Evolutionary conservation across 1,140 invertebrate genomes (phyloP).

Genomic region (Bactericera cockerelli): DNA sequence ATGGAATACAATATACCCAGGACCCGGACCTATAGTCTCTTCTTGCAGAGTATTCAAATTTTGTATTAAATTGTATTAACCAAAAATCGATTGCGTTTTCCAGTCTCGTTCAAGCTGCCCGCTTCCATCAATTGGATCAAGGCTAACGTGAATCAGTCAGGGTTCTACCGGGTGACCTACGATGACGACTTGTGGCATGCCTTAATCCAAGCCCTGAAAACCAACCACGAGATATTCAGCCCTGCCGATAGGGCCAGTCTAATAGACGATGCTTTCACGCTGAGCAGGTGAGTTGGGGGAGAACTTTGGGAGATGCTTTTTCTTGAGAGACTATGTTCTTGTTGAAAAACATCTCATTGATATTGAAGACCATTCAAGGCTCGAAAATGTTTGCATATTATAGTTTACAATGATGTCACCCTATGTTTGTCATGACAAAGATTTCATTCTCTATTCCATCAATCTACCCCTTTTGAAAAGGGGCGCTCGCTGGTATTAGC

Average conservation of each 20-base stretch:
- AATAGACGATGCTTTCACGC: slow-evolving; percentile 59
- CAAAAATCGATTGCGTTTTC: slow-evolving; percentile 20
- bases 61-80: too few species aligned
- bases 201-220: slow-evolving; percentile 48
- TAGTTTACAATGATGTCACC: too few species aligned
- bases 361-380: too few species aligned
- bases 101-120: slow-evolving; percentile 47
- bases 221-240: slow-evolving; percentile 48
- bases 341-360: not conserved
- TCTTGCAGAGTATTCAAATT: too few species aligned
- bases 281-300: slow-evolving; percentile 43
- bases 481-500: too few species aligned
- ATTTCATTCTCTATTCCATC: too few species aligned
- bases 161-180: slow-evolving; percentile 77
- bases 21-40: too few species aligned
- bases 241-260: slow-evolving; percentile 56
- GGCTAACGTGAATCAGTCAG: slow-evolving; percentile 69
- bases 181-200: slow-evolving; percentile 57
- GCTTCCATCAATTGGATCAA: slow-evolving; percentile 59
- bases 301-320: not conserved
- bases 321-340: not conserved
- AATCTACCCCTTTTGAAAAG: too few species aligned
- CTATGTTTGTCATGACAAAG: too few species aligned
- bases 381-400: too few species aligned
- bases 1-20: too few species aligned